Evolutionary conservation across 2,113 vertebrate species (phyloP), one percentile per base, ranked within the genome.

Genomic region (Corythaeola cristata): DNA sequence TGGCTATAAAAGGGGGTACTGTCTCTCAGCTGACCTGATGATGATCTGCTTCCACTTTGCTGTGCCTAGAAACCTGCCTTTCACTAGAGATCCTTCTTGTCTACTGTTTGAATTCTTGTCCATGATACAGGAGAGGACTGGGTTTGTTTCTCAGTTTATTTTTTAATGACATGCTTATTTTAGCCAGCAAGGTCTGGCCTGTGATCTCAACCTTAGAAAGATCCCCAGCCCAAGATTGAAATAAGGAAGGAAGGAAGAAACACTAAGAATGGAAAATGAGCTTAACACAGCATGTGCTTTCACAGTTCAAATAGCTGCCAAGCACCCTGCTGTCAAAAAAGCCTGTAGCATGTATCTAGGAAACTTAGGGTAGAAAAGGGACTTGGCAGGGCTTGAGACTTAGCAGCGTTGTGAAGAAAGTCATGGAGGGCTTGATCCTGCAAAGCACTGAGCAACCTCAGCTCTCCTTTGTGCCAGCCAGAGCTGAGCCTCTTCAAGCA

Each of bases 201-300:
- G 87, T 93, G 85, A 94, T 96, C 62, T 97, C 67, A 73, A 26
- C 63, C 74, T 69, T 18, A 72, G 50, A 89, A 88, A 95, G 74
- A 83, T 83, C 55, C 74, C 56, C 74, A 85, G 66, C 33, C 44
- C 7, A 14, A 77, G 59, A 91, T 81, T 0, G 6, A 85, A 96
- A 94, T 27, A 49, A 96, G 93, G 78, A 94, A 97, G 90, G 85
- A 93, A 96, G 91, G 88, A 89, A 85, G 82, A 49, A 83, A 56
- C 55, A 23, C 59, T 85, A 91, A 91, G 95, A 96, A 96, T 95
- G 93, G 88, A 81, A 96, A 97, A 96, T 91, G 89, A 97, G 94
- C 81, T 94, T 94, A 93, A 74, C 75, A 2, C 96, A 97, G 97
- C 93, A 93, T 91, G 93, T 95, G 91, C 15, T 91, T 91, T 84